Conservation (phyloP, 2,113 vertebrate species). For the Australoheros scitulus region DNA sequence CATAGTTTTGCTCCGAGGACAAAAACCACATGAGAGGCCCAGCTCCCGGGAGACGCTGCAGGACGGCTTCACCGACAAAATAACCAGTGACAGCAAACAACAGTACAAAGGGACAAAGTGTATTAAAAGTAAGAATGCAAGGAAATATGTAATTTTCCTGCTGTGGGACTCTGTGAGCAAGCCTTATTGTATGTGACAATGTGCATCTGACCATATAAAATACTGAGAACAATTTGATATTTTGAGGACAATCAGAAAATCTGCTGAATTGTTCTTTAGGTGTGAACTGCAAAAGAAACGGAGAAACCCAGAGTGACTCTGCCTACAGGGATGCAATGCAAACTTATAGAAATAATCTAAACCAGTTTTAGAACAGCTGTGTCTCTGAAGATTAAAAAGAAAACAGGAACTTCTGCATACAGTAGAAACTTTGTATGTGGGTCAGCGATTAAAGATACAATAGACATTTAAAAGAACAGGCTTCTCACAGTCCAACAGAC, state of each 20-base stretch:
- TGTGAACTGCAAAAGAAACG: neutral
- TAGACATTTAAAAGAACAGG: slow-evolving; percentile 17
- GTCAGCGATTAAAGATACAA: neutral
- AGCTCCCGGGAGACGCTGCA: slow-evolving; percentile 39
- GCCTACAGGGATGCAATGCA: neutral
- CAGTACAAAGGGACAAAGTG: neutral
- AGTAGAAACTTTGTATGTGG: neutral
- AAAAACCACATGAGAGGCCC: slow-evolving; percentile 22
- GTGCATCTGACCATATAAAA: neutral
- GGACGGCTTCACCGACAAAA: neutral
- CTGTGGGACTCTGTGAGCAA: neutral
- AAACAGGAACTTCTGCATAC: neutral
- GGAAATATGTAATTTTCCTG: neutral
- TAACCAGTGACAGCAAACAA: neutral
- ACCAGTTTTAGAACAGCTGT: neutral
- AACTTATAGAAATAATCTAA: neutral
- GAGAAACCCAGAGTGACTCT: neutral
- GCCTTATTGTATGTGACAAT: neutral
- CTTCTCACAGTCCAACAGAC: neutral
- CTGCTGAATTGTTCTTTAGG: neutral
- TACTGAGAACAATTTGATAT: neutral
- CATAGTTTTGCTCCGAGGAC: slow-evolving; percentile 55
- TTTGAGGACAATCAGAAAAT: neutral
- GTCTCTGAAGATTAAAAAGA: neutral
- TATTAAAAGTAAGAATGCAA: neutral